Conservation (phyloP, 2,797 vertebrate genomes). For the Malurus leucopterus region DNA sequence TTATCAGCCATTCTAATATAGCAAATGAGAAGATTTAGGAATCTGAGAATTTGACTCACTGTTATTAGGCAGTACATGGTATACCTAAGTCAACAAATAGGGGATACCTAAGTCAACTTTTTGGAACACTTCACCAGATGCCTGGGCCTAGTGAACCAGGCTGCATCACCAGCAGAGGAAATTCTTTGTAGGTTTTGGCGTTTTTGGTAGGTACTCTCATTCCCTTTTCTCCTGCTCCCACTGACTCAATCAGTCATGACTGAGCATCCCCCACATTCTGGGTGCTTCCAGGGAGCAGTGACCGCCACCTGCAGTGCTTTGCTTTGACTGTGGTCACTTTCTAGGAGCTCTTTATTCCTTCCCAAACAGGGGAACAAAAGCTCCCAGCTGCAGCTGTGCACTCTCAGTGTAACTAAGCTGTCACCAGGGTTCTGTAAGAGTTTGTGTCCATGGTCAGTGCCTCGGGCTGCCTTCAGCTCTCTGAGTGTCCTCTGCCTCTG, state of each 20-base stretch:
- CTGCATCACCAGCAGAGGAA: not conserved
- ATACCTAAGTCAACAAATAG: not conserved
- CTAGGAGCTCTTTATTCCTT: not conserved
- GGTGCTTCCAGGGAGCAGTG: not conserved
- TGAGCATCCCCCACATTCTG: not conserved
- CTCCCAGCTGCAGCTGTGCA: not conserved
- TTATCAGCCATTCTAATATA: not conserved
- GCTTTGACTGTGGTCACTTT: not conserved
- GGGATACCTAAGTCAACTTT: not conserved
- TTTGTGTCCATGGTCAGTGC: not conserved
- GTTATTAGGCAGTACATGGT: not conserved
- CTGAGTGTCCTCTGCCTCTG: not conserved
- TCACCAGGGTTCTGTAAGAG: accelerated
- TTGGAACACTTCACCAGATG: not conserved
- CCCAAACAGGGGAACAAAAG: no score
- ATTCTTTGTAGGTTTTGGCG: not conserved
- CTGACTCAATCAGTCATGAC: not conserved
- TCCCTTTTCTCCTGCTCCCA: not conserved
- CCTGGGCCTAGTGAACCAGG: not conserved
- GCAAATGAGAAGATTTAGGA: not conserved
- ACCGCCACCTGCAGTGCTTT: not conserved
- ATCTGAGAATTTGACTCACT: not conserved
- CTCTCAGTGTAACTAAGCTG: no score
- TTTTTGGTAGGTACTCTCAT: not conserved
- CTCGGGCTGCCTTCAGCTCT: no score